phyloP scores from a whole-genome alignment of 2,888 invertebrate species.

The Pocota personata region DNA sequence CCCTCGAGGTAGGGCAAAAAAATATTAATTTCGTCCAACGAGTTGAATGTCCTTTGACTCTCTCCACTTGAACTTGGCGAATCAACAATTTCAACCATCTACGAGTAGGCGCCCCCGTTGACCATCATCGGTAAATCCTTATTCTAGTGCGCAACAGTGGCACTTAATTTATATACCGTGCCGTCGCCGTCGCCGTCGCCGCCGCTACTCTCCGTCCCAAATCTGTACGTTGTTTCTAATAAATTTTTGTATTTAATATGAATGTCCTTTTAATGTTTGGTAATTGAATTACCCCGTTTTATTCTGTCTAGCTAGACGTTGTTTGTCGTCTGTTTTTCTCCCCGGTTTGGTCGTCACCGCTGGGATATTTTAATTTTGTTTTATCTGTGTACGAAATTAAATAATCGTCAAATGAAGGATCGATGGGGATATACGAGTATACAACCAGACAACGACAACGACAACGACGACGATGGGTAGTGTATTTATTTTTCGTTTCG shows the following conservation, averaged over 20 bases:
- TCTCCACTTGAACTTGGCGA: neutral
- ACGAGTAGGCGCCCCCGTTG: neutral
- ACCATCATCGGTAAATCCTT: neutral
- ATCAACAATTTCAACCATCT: neutral
- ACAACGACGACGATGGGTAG: neutral
- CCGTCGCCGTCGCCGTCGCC: neutral
- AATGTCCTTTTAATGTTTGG: constrained; percentile 33
- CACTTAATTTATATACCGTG: neutral
- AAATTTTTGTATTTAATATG: constrained; percentile 9
- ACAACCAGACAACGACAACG: neutral
- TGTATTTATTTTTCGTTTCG: constrained; percentile 43
- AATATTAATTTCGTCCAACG: neutral
- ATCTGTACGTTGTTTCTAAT: neutral
- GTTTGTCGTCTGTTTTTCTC: neutral
- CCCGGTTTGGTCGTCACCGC: neutral
- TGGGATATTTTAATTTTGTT: constrained; percentile 8
- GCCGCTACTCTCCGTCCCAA: neutral
- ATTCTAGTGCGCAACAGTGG: constrained; percentile 1
- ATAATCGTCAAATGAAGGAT: constrained; percentile 35
- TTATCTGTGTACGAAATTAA: constrained; percentile 7
- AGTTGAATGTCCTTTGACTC: neutral
- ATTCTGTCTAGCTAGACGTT: neutral
- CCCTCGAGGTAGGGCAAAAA: neutral
- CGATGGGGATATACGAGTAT: neutral
- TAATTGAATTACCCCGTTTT: constrained; percentile 23